phyloP scores from a whole-genome alignment of 2,888 invertebrate genomes.

The Lepidocyrtinus sp. region DNA sequence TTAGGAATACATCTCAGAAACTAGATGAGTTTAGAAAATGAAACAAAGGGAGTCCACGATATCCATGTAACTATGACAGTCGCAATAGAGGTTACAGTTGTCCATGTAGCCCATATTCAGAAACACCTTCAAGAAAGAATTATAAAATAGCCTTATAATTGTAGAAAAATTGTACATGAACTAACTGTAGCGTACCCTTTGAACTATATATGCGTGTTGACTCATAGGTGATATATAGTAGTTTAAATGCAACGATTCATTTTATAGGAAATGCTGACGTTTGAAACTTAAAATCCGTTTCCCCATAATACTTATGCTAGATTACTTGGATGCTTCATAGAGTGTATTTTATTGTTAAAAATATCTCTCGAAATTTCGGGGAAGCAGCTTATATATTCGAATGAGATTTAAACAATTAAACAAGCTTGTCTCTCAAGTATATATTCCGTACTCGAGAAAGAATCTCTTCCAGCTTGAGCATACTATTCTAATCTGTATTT shows the following conservation, averaged over 20 bases:
- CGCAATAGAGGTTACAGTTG: too few relatives aligned
- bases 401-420: too few relatives aligned
- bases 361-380: background rate
- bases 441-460: background rate
- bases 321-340: background rate
- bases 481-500: background rate
- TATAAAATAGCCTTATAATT: background rate
- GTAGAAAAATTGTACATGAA: background rate
- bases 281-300: too few relatives aligned
- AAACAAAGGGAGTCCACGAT: background rate
- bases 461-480: background rate
- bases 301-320: background rate
- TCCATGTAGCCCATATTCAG: too few relatives aligned
- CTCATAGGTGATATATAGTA: too few relatives aligned
- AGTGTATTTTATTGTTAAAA: background rate
- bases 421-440: background rate
- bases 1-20: background rate
- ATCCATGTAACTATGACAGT: too few relatives aligned
- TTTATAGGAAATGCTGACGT: too few relatives aligned
- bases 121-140: background rate
- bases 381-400: background rate
- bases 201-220: too few relatives aligned
- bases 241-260: too few relatives aligned
- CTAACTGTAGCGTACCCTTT: too few relatives aligned
- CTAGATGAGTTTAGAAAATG: background rate